Conservation (phyloP, 2,888 invertebrate species). For the Iphiclides podalirius region DNA sequence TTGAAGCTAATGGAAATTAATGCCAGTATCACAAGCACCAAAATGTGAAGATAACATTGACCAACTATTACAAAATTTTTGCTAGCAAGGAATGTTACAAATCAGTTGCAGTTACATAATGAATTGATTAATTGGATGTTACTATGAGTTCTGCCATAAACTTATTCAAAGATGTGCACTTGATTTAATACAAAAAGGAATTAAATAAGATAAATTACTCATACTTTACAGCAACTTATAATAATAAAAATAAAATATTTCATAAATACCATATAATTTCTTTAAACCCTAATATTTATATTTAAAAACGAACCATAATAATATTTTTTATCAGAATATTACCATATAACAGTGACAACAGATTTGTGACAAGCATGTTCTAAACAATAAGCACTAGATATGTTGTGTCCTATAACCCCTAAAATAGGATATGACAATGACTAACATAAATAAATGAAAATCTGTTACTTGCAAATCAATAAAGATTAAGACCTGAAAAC, state of each 20-base stretch:
- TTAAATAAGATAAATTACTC: constrained; percentile 58
- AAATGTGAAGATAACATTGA: background rate
- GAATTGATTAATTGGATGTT: constrained; percentile 5
- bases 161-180: constrained; percentile 11
- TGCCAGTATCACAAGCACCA: background rate
- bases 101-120: constrained; percentile 1
- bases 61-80: background rate
- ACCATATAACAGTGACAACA: constrained; percentile 7
- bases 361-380: constrained; percentile 12
- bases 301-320: background rate
- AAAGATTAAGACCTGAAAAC: background rate
- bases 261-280: constrained; percentile 58
- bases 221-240: constrained; percentile 59
- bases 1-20: background rate
- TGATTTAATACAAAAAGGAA: constrained; percentile 40
- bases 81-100: constrained; percentile 15
- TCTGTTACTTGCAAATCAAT: background rate
- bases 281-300: constrained; percentile 10
- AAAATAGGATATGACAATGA: background rate
- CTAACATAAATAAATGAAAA: constrained; percentile 6
- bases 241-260: constrained; percentile 52
- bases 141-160: constrained; percentile 7
- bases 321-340: background rate
- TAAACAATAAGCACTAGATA: constrained; percentile 17
- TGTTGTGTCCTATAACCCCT: constrained; percentile 7